Evolutionary conservation across 2,888 invertebrate species (phyloP).

Genomic region (Clusia tigrina): DNA sequence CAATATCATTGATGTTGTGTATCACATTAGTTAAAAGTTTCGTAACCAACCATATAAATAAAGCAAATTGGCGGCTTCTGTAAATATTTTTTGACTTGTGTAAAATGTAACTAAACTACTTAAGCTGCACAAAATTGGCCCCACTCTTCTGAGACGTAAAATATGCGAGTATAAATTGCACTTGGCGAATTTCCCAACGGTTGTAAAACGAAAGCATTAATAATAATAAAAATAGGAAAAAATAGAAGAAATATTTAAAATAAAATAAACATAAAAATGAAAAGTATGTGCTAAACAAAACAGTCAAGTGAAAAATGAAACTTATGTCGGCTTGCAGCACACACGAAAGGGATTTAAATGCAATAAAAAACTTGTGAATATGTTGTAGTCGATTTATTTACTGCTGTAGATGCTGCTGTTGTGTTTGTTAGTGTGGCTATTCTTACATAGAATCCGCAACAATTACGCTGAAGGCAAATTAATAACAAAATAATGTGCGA

Average conservation of each 20-base stretch:
- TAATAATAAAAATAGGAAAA: no score
- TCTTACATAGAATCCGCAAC: neutral
- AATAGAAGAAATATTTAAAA: no score
- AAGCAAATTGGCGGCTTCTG: no score
- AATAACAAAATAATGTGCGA: neutral
- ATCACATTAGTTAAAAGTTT: no score
- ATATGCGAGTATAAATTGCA: neutral
- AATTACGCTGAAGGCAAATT: neutral
- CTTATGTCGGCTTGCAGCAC: no score
- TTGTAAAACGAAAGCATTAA: conserved; percentile 12
- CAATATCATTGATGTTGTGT: no score
- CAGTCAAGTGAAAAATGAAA: neutral
- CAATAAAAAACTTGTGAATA: neutral
- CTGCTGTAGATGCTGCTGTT: neutral
- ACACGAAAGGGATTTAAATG: neutral
- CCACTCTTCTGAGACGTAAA: no score
- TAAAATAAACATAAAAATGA: no score
- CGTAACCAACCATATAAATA: no score
- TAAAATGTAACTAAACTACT: no score
- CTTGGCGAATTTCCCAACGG: neutral
- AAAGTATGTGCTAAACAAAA: conserved; percentile 16
- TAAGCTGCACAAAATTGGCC: no score
- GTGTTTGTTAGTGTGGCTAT: neutral
- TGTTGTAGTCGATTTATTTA: neutral
- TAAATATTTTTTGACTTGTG: no score